Base-by-base conservation (phyloP, 2,888 invertebrate genomes). In the Chrysopilus asiliformis region DNA sequence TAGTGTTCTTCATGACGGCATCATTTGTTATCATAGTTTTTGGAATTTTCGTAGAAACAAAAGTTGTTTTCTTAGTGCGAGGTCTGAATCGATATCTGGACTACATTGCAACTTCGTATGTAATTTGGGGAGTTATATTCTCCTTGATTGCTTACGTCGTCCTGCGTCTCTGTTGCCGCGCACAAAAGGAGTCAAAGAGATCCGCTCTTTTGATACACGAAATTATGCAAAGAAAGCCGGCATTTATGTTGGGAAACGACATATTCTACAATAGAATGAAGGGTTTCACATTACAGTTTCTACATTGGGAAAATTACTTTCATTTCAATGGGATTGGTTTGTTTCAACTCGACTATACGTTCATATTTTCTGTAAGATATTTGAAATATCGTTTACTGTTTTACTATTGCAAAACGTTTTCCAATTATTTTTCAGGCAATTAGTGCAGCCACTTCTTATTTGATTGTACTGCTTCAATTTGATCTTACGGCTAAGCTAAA, bases 241-340 rank as follows among this genome's bases (percentile, higher is more conserved):
- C 56, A 3, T 64, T 62, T 38, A 60, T 64, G 61, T 43, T 61
- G 26, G 58, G 56, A 44, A 59, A 60, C 34, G 60, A 63, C 53
- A 44, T 56, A 3, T 64, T 53, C 33, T 64, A 64, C 41, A 62
- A 59, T 44, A 59, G 60, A 49, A 62, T 64, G 62, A 64, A 64
- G 39, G 57, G 60, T 4, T 64, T 64, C 39, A 60, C 62, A 0
- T 40, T 64, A 43, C 62, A 63, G 40, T 59, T 56, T 31, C 50
- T 64, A 3, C 64, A 64, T 44, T 60, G 64, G 55, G 63, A 63
- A 32, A 55, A 57, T 3, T 61, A 53, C 19, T 62, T 62, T 43
- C 57, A 60, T 34, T 63, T 58, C 34, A 63, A 62, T 45, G 61
- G 60, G 17, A 52, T 62, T 20, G 64, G 64, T 6, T 42, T 64